Evolutionary conservation across 1,140 invertebrate genomes (phyloP).

Genomic region (Pseudomyrmex gracilis): DNA sequence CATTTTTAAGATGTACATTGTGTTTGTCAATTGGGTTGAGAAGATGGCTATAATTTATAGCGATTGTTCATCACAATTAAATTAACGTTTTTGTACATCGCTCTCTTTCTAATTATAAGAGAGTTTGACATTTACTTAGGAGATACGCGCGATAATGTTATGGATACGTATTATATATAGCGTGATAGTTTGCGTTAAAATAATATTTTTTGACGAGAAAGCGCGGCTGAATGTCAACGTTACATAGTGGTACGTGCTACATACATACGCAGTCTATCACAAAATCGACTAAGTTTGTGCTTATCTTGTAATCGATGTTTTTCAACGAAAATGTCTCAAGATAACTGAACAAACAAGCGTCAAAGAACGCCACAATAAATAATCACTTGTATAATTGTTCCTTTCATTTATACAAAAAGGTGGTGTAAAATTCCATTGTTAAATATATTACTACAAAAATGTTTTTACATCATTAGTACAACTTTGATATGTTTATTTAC

Average conservation of each 20-base stretch:
- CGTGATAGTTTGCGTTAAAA: constrained; percentile 6
- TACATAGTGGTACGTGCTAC: constrained; percentile 6
- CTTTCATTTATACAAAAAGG: too few relatives aligned
- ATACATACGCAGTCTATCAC: not conserved
- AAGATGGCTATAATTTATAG: not conserved
- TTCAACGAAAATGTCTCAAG: too few relatives aligned
- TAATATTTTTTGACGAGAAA: constrained; percentile 26
- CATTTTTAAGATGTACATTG: too few relatives aligned
- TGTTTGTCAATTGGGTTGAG: too few relatives aligned
- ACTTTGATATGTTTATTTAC: too few relatives aligned
- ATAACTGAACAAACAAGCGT: too few relatives aligned
- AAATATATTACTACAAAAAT: too few relatives aligned
- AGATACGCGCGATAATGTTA: not conserved
- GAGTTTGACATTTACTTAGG: constrained; percentile 35
- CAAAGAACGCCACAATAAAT: too few relatives aligned
- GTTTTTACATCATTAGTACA: too few relatives aligned
- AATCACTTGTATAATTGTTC: too few relatives aligned
- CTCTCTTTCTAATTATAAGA: constrained; percentile 19
- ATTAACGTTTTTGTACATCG: not conserved
- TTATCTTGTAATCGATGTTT: too few relatives aligned
- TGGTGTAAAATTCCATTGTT: too few relatives aligned
- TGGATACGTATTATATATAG: not conserved
- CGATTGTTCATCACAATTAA: constrained; percentile 9
- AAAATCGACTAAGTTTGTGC: not conserved
- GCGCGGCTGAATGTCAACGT: not conserved